These are phyloP conservation scores for Drosophila rellima DNA, from an alignment of 2,888 invertebrate genomes.

Conservation along the genomic window DNA sequence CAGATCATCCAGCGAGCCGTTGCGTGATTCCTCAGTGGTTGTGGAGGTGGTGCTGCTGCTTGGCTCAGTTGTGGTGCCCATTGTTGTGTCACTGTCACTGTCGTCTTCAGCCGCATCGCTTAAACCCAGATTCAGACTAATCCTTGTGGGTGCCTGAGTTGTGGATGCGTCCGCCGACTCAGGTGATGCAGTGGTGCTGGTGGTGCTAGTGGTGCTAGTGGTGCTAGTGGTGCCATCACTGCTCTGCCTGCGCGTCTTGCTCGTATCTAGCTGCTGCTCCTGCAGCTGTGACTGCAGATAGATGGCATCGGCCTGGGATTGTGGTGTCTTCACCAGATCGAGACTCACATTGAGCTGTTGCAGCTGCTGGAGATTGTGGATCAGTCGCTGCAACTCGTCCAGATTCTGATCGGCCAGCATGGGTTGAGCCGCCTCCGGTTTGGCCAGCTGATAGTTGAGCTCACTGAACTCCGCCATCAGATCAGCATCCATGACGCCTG, in stretches of 20 bases:
- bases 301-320: conserved; percentile 76
- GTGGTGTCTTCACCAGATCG: conserved; percentile 36
- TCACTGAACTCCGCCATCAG: conserved; percentile 81
- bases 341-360: conserved; percentile 81
- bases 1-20: conserved; percentile 87
- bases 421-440: conserved; percentile 63
- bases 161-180: conserved; percentile 27
- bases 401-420: conserved; percentile 86
- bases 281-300: conserved; percentile 74
- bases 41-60: conserved; percentile 42
- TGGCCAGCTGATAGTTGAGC: conserved; percentile 80
- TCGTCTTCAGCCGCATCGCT: conserved; percentile 59
- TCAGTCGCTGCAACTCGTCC: conserved; percentile 86
- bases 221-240: conserved; percentile 17
- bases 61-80: conserved; percentile 47
- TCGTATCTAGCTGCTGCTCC: conserved; percentile 53
- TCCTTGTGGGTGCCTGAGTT: conserved; percentile 72
- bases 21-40: conserved; percentile 83
- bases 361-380: conserved; percentile 85
- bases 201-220: conserved; percentile 18
- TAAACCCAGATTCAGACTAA: conserved; percentile 75
- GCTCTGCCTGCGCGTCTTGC: conserved; percentile 46
- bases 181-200: neutral
- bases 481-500: conserved; percentile 67
- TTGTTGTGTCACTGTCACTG: conserved; percentile 26